phyloP scores from a whole-genome alignment of 2,888 invertebrate genomes.

The Gastrophysa polygoni region DNA sequence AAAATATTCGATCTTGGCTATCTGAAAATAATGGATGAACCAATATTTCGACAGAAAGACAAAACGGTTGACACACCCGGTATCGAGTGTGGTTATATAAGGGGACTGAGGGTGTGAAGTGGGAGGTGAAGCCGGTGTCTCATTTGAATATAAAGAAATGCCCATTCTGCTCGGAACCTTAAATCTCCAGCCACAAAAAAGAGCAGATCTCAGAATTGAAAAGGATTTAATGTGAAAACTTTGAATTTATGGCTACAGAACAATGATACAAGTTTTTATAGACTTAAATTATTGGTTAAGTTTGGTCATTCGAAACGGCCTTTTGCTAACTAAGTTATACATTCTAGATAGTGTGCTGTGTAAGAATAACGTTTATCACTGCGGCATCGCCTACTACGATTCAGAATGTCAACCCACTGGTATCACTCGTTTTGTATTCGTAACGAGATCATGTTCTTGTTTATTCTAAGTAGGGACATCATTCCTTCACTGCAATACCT shows the following conservation, averaged over 20 bases:
- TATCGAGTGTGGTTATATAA: background rate
- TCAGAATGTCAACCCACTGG: slow-evolving; percentile 5
- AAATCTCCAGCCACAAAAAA: slow-evolving; percentile 52
- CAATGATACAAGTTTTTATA: slow-evolving; percentile 60
- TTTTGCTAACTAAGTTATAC: slow-evolving; percentile 55
- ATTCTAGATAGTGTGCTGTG: slow-evolving; percentile 43
- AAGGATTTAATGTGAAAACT: slow-evolving; percentile 60
- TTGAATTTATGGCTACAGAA: slow-evolving; percentile 59
- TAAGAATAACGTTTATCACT: slow-evolving; percentile 39
- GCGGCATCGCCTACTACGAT: slow-evolving; percentile 44
- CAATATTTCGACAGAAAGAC: too few species aligned
- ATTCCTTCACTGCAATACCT: background rate
- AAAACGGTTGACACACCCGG: too few species aligned
- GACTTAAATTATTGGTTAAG: slow-evolving; percentile 60
- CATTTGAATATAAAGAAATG: slow-evolving; percentile 59
- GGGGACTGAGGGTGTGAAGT: slow-evolving; percentile 34
- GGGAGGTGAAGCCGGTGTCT: slow-evolving; percentile 41
- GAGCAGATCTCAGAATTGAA: slow-evolving; percentile 55
- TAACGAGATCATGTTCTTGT: slow-evolving; percentile 10
- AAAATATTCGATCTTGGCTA: too few species aligned
- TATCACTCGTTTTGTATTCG: slow-evolving; percentile 13
- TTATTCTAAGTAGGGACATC: background rate
- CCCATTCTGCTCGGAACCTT: slow-evolving; percentile 56
- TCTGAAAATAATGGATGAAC: too few species aligned
- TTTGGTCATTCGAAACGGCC: slow-evolving; percentile 56